Evolutionary conservation across 2,797 vertebrate genomes (phyloP).

Genomic region (Triplophysa bombifrons): DNA sequence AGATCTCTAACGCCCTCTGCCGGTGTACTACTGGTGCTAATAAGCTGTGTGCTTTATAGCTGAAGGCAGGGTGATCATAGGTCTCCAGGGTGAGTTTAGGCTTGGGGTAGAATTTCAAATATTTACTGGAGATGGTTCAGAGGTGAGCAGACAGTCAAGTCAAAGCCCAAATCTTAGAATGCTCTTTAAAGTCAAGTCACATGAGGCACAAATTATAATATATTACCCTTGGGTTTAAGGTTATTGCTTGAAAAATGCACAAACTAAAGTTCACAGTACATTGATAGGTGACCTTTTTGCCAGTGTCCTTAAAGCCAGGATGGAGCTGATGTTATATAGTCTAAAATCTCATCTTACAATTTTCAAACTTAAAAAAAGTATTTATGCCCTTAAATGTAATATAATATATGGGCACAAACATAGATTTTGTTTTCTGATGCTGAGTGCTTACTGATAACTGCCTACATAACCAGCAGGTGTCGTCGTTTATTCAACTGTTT

Average conservation of each 20-base stretch:
- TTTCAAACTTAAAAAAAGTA: too few species aligned
- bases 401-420: neutral
- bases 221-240: neutral
- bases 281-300: conserved; percentile 1
- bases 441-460: neutral
- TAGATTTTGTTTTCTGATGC: neutral
- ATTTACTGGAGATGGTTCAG: conserved; percentile 6
- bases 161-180: neutral
- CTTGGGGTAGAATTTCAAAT: neutral
- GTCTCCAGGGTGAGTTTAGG: conserved; percentile 1
- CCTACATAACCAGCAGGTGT: conserved; percentile 34
- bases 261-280: conserved; percentile 4
- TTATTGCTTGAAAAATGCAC: neutral
- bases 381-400: neutral
- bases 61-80: neutral
- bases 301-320: neutral
- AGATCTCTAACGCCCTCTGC: conserved; percentile 34
- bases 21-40: neutral
- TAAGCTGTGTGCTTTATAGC: neutral
- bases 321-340: neutral
- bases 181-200: neutral
- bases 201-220: neutral
- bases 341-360: too few species aligned
- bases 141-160: neutral
- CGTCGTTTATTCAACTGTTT: conserved; percentile 19